These are phyloP conservation scores for Phacellophora camtschatica DNA, from an alignment of 30 jellyfish, hydroid and myxozoan species.

Conservation along the genomic window DNA sequence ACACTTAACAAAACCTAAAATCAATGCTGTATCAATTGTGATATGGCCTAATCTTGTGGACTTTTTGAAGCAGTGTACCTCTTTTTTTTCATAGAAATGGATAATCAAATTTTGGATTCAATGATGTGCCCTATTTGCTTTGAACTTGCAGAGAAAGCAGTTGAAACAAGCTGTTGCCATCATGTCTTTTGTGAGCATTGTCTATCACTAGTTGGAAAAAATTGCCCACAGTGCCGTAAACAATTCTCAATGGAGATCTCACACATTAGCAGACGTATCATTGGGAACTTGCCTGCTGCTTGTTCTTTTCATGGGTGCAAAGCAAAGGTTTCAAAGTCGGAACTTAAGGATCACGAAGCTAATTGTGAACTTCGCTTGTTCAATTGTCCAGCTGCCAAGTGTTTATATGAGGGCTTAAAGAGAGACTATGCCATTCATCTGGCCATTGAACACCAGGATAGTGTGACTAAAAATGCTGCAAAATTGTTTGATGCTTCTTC, in stretches of 20 bases:
- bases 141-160: slow-evolving; percentile 78
- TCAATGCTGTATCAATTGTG: too few species aligned
- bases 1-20: too few species aligned
- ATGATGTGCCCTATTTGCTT: slow-evolving; percentile 75
- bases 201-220: not conserved
- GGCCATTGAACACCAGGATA: slow-evolving; percentile 24
- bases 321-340: slow-evolving; percentile 46
- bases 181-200: slow-evolving; percentile 75
- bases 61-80: not conserved
- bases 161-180: slow-evolving; percentile 82
- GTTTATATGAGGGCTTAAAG: slow-evolving; percentile 38
- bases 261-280: slow-evolving; percentile 55
- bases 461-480: slow-evolving; percentile 12
- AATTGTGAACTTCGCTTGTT: slow-evolving; percentile 36
- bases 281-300: slow-evolving; percentile 46
- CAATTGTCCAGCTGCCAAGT: slow-evolving; percentile 49
- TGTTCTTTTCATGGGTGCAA: slow-evolving; percentile 69
- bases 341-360: slow-evolving; percentile 39
- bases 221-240: slow-evolving; percentile 75
- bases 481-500: not conserved
- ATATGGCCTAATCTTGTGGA: too few species aligned
- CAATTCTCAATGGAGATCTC: slow-evolving; percentile 13
- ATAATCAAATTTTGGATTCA: not conserved
- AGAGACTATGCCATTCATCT: slow-evolving; percentile 53
- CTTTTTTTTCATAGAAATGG: slow-evolving; percentile 5